Evolutionary conservation across 2,888 invertebrate genomes (phyloP), one percentile per base, ranked within the genome.

Genomic region (Tenodera sinensis): DNA sequence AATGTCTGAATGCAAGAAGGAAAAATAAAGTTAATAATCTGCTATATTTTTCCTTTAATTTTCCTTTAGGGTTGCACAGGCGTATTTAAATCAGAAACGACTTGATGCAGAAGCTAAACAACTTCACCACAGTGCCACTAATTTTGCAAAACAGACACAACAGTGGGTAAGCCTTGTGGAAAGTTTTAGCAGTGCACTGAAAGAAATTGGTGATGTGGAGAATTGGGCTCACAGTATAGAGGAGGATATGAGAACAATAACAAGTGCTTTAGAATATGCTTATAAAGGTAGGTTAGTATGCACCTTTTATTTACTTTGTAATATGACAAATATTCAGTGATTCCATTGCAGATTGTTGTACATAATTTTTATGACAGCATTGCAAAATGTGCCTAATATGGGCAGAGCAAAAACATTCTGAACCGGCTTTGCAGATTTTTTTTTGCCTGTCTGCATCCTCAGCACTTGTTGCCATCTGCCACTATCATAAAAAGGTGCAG

Each of bases 211-310:
- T 0, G 99, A 99, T 94, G 99, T 99, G 1, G 99, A 99, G 93
- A 99, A 99, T 93, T 99, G 99, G 99, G 98, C 99, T 0, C 96
- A 97, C 91, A 98, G 98, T 91, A 99, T 99, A 92, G 99, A 99
- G 93, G 96, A 96, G 90, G 99, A 99, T 93, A 98, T 99, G 96
- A 96, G 97, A 92, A 96, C 97, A 3, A 97, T 99, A 91, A 97
- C 98, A 12, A 97, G 97, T 91, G 98, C 99, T 28, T 94, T 99
- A 90, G 99, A 99, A 94, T 96, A 97, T 93, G 98, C 98, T 15
- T 99, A 99, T 93, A 98, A 97, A 95, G 97, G 92, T 92, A 90
- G 47, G 86, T 89, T 87, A 82, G 85, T 15, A 15, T 54, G 54
- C 8, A 34, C 8, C 42, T 12, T 42, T 42, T 42, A 12, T 42